These are phyloP conservation scores for Teleogryllus oceanicus DNA, from an alignment of 2,888 invertebrate species.

Conservation along the genomic window DNA sequence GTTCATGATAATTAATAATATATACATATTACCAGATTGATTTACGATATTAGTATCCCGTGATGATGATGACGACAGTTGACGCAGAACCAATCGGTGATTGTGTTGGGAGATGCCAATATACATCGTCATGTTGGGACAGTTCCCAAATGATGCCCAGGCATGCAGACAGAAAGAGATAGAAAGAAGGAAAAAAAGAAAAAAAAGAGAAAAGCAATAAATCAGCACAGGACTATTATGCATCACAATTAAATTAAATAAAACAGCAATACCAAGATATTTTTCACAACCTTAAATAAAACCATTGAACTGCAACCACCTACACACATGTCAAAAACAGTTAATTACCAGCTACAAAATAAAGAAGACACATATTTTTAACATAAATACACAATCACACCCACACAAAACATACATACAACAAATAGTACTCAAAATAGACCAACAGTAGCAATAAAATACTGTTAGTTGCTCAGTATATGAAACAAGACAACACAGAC, in stretches of 20 bases:
- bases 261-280: constrained; percentile 28
- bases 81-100: constrained; percentile 1
- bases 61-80: constrained; percentile 5
- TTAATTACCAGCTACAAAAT: constrained; percentile 10
- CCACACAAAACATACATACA: constrained; percentile 21
- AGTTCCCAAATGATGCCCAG: constrained; percentile 20
- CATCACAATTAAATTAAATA: constrained; percentile 39
- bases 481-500: constrained; percentile 11
- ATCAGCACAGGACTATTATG: constrained; percentile 38
- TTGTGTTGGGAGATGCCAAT: constrained; percentile 18
- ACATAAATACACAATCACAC: constrained; percentile 21
- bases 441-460: constrained; percentile 20
- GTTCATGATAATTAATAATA: neutral
- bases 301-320: constrained; percentile 22
- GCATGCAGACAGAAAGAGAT: constrained; percentile 58
- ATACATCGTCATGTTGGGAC: constrained; percentile 19
- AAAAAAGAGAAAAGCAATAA: constrained; percentile 56
- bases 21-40: constrained; percentile 3
- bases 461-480: constrained; percentile 18
- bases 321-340: constrained; percentile 19
- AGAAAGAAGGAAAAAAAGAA: constrained; percentile 55
- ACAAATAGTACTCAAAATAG: neutral
- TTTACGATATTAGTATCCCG: neutral
- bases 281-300: constrained; percentile 11
- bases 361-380: constrained; percentile 22